Evolutionary conservation across 2,113 vertebrate genomes (phyloP).

Genomic region (Cyphomyrus discorhynchus): DNA sequence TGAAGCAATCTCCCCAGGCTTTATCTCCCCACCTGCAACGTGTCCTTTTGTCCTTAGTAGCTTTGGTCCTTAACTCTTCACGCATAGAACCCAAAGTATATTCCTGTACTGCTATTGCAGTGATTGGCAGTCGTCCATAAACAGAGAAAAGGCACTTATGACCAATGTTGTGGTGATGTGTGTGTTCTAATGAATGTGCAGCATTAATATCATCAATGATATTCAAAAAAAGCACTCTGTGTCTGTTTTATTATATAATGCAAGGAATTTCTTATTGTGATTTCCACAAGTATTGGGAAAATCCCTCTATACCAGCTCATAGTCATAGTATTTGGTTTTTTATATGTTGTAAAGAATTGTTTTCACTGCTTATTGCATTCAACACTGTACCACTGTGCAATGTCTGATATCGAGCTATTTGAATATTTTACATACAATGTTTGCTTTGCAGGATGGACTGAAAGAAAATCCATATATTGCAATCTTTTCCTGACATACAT

Average conservation of each 20-base stretch:
- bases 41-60: not conserved
- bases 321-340: conserved; percentile 21
- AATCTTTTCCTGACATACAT: conserved; percentile 29
- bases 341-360: conserved; percentile 22
- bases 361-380: conserved; percentile 28
- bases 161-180: conserved; percentile 53
- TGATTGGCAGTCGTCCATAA: conserved; percentile 44
- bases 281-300: conserved; percentile 30
- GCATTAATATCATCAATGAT: conserved; percentile 41
- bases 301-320: conserved; percentile 17
- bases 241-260: not conserved
- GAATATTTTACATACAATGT: conserved; percentile 18
- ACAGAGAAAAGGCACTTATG: conserved; percentile 67
- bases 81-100: conserved; percentile 33
- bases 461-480: conserved; percentile 23
- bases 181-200: conserved; percentile 63
- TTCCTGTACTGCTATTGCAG: conserved; percentile 50
- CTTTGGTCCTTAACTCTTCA: conserved; percentile 33
- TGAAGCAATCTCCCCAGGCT: conserved; percentile 34
- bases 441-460: conserved; percentile 28
- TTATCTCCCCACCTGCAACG: not conserved
- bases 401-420: conserved; percentile 32
- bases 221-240: not conserved
- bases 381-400: conserved; percentile 35
- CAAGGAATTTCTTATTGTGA: conserved; percentile 13